Base-by-base conservation (phyloP, 2,113 vertebrate genomes). In the Thermophis baileyi region DNA sequence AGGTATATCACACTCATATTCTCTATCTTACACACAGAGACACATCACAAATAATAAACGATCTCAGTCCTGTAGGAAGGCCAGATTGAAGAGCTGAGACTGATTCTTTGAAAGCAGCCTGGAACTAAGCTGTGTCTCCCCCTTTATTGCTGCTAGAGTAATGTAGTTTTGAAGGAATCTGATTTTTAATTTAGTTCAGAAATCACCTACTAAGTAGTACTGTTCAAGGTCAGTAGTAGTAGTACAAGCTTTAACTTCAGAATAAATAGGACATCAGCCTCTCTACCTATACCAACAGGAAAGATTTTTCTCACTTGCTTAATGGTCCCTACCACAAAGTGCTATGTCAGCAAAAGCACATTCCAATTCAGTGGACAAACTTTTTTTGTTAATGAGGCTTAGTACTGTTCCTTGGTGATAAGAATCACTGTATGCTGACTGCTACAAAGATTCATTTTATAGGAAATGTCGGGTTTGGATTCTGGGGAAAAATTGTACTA, bases 371-470 rank as follows among this genome's bases (percentile, higher is more conserved):
- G 57, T 88, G 86, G 47, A 74, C 35, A 74, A 92, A 53, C 22
- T 2, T 88, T 92, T 46, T 88, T 88, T 51, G 47, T 88, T 47
- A 88, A 53, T 92, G 91, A 92, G 12, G 22, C 57, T 88, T 92
- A 92, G 7, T 51, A 44, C 44, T 74, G 87, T 53, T 49, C 24
- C 50, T 88, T 92, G 87, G 35, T 54, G 49, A 51, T 89, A 44
- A 81, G 87, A 85, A 69, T 89, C 25, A 54, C 49, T 89, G n/a
- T 55, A 25, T n/a, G 2, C n/a, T 87, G 46, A 9, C 86, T 89
- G 3, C 8, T 89, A 50, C 25, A 44, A 25, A 88, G 51, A 35
- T 53, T 35, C 4, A 53, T 81, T n/a, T 92, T 74, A 69, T 25
- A 85, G 49, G 27, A 50, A 51, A 27, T 20, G 53, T 18, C 1